Conservation (phyloP, 2,113 vertebrate genomes). For the Phrynosoma platyrhinos region DNA sequence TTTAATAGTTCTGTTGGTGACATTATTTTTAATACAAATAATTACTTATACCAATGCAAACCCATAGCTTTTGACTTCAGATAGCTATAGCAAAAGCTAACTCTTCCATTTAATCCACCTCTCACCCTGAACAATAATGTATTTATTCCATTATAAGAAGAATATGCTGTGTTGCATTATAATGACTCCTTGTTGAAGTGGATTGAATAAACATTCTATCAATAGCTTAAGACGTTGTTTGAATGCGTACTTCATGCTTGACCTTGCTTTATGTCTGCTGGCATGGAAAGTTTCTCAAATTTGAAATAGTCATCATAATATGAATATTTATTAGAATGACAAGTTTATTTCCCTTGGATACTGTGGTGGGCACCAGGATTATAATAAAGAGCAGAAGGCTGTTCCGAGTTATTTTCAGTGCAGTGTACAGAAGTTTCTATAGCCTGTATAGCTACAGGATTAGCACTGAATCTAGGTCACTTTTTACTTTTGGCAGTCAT, state of each 20-base stretch:
- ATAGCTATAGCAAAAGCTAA: neutral
- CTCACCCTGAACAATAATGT: neutral
- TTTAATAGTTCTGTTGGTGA: neutral
- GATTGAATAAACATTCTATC: neutral
- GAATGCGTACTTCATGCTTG: neutral
- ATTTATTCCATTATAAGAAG: neutral
- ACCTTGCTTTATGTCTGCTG: neutral
- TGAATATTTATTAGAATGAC: neutral
- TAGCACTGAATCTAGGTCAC: constrained; percentile 1
- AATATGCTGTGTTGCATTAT: neutral
- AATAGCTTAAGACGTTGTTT: neutral
- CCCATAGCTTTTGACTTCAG: neutral
- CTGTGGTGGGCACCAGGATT: neutral
- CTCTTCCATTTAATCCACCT: neutral
- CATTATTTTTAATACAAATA: constrained; percentile 9
- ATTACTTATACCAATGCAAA: constrained; percentile 6
- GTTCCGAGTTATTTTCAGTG: neutral
- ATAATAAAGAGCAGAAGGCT: neutral
- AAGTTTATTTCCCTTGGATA: neutral
- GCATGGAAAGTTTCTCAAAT: neutral
- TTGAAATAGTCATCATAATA: neutral
- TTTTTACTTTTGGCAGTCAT: constrained; percentile 2
- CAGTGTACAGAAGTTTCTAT: neutral
- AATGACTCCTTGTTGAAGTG: neutral
- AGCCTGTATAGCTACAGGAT: neutral